Conservation (phyloP, 1,140 invertebrate genomes). For the Drosophila nannoptera region DNA sequence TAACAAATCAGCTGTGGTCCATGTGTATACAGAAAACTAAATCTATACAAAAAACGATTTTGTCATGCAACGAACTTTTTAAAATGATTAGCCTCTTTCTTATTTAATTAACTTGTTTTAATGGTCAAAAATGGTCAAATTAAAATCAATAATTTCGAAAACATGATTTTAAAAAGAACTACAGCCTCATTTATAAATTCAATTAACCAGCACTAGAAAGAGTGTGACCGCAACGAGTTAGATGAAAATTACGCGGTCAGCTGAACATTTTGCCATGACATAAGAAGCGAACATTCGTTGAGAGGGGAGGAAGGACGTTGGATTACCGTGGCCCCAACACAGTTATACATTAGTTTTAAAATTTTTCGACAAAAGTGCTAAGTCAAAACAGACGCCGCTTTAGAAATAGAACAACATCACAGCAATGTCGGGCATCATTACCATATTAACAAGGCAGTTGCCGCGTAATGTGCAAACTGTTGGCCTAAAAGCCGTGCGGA, state of each 20-base stretch:
- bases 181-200: not conserved
- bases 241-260: constrained; percentile 22
- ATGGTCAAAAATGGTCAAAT: too few species aligned
- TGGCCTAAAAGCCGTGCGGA: constrained; percentile 59
- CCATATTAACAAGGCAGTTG: constrained; percentile 68
- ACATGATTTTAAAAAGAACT: too few species aligned
- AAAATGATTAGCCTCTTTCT: too few species aligned
- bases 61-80: not conserved
- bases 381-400: constrained; percentile 24
- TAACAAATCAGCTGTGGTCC: constrained; percentile 14
- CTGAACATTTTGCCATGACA: constrained; percentile 31
- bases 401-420: constrained; percentile 33
- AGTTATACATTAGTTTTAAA: constrained; percentile 47
- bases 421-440: constrained; percentile 72
- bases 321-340: constrained; percentile 50
- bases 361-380: constrained; percentile 45
- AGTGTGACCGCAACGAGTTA: constrained; percentile 25
- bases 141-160: too few species aligned
- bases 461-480: constrained; percentile 61
- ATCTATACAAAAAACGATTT: not conserved
- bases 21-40: not conserved
- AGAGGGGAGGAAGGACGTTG: constrained; percentile 58
- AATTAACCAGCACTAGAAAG: constrained; percentile 10
- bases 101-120: too few species aligned
- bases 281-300: constrained; percentile 44